phyloP scores from a whole-genome alignment of 2,113 vertebrate genomes.

The Cyanoramphus novaezelandiae region DNA sequence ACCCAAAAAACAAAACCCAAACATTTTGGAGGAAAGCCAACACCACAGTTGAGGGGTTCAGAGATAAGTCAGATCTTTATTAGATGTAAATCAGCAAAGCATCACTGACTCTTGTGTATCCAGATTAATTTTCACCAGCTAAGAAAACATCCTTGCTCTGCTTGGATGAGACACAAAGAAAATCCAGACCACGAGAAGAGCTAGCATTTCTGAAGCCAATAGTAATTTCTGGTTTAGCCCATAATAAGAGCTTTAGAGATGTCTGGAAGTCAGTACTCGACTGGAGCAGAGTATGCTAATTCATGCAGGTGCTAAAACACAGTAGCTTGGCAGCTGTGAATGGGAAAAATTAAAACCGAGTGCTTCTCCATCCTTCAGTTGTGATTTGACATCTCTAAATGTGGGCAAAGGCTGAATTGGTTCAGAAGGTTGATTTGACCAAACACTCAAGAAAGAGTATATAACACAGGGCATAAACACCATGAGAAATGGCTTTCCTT shows the following conservation, averaged over 20 bases:
- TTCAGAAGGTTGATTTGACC: not conserved
- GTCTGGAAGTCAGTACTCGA: not conserved
- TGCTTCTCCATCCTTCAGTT: not conserved
- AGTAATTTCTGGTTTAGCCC: not conserved
- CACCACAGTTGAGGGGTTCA: not conserved
- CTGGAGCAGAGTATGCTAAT: constrained; percentile 2
- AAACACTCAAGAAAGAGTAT: not conserved
- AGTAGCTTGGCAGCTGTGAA: constrained; percentile 39
- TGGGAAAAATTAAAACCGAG: not conserved
- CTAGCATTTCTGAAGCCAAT: not conserved
- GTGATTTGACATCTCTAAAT: not conserved
- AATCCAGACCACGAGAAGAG: not conserved
- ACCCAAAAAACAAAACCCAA: not conserved
- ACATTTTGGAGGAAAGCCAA: not conserved
- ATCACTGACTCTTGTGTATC: not conserved
- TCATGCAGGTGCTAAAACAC: constrained; percentile 50
- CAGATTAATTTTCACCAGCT: not conserved
- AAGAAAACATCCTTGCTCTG: not conserved
- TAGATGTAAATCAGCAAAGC: not conserved
- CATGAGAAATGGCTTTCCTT: not conserved
- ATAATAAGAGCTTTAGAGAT: not conserved
- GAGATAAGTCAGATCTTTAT: not conserved
- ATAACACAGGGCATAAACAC: not conserved
- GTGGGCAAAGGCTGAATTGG: not conserved
- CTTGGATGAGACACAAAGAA: constrained; percentile 4